Base-by-base conservation (phyloP, 2,888 invertebrate species). In the Brachyptera putata region DNA sequence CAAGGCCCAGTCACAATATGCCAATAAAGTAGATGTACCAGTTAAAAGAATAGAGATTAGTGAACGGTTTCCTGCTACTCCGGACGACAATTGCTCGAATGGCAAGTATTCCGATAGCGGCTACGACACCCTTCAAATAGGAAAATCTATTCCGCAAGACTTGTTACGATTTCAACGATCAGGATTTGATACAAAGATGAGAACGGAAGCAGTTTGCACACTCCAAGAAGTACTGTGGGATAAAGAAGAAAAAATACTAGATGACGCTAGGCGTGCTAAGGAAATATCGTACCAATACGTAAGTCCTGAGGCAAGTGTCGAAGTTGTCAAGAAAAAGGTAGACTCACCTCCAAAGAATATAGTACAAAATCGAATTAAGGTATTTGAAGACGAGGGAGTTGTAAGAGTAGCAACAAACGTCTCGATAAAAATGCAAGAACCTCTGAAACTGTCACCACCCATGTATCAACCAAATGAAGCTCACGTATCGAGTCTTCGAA, bases 231-330 rank as follows among this genome's bases (percentile, higher is more conserved):
- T 41, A 34, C 34, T 18, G n/a, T 36, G 36, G 53, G 18, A 53
- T 11, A 34, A 30, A 22, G 53, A 53, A 18, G 53, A 34, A 11
- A 53, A 34, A 1, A 71, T 70, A 21, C 69, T 72, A 26, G 72
- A 73, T 60, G 75, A 75, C 64, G 71, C 73, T 34, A 69, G 71
- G 16, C 69, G 75, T 1, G 70, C 74, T 39, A 76, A 75, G 58
- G 75, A 76, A 56, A 75, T 74, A 61, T 74, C 76, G 0, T 75
- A 75, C 61, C 74, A 75, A 59, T 75, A 75, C 49, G 73, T 75
- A 41, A 73, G 69, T 30, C 68, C 72, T 1, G 70, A 70, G 3
- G 65, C 65, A 11, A 41, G 62, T n/a, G 25, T 34, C 24, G 62
- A 64, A 26, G 64, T 64, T 48, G 57, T 61, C 18, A 61, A 62